phyloP scores from a whole-genome alignment of 2,797 vertebrate species.

The Microctenopoma lineatum region DNA sequence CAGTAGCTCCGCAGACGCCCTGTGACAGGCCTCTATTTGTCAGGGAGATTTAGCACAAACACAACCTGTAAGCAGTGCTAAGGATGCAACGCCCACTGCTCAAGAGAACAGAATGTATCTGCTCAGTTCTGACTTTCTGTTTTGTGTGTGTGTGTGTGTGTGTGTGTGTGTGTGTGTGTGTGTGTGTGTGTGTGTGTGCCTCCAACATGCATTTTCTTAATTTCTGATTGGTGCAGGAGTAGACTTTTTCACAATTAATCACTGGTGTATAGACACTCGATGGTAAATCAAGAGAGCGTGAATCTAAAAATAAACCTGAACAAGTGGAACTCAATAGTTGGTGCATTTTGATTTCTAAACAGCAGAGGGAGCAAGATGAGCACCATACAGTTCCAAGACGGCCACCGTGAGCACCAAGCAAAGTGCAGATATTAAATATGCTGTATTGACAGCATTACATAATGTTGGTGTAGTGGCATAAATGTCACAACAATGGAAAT shows the following conservation, averaged over 20 bases:
- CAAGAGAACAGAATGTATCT: slow-evolving; percentile 12
- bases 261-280: no score
- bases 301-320: neutral
- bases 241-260: neutral
- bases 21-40: slow-evolving; percentile 48
- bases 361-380: slow-evolving; percentile 70
- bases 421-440: slow-evolving; percentile 26
- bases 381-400: slow-evolving; percentile 8
- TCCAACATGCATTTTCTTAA: neutral
- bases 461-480: slow-evolving; percentile 10
- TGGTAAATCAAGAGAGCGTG: neutral
- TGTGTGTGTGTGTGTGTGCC: neutral
- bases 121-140: slow-evolving; percentile 4
- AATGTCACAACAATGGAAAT: slow-evolving; percentile 13
- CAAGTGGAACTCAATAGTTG: rapidly evolving
- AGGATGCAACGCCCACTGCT: slow-evolving; percentile 3
- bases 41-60: slow-evolving; percentile 27
- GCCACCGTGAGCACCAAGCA: neutral
- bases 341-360: slow-evolving; percentile 22
- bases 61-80: slow-evolving; percentile 21
- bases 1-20: slow-evolving; percentile 6
- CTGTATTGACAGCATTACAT: slow-evolving; percentile 24
- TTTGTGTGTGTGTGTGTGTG: neutral
- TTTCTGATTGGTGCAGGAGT: neutral
- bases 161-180: neutral